Base-by-base conservation (phyloP, 2,113 vertebrate species). In the Bagarius yarrelli region DNA sequence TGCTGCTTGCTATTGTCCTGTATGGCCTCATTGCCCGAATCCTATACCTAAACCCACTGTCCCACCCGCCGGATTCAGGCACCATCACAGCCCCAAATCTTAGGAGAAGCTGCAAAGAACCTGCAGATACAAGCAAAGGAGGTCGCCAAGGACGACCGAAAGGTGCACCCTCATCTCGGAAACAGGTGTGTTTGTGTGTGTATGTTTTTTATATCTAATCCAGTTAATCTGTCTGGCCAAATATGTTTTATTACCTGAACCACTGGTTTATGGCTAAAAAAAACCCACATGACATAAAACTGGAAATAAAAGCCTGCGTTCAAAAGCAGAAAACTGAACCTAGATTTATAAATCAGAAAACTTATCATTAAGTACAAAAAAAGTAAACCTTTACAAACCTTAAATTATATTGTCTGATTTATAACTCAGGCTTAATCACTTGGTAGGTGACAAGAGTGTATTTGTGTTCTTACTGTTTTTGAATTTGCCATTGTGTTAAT, bases 1-100 rank as follows among this genome's bases (percentile, higher is more conserved):
- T 94, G 80, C 87, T 94, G n/a, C 90, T 93, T 36, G 91, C 93
- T 87, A 90, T 92, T 0, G 85, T 93, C 27, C 90, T 96, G 80
- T 95, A 93, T 0, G 90, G 89, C 21, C 89, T 95, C 69, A 94
- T 94, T 0, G 91, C 93, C 5, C 92, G 89, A 34, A 88, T 94
- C 86, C 90, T 95, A 66, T 92, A 93, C 90, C 84, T 89, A 76
- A 93, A 90, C 69, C 88, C 93, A 1, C 84, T 92, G 75, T 87
- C 91, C 13, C 87, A 89, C 80, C 90, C 87, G 11, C 83, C 88
- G 0, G 88, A 89, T 11, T 80, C 85, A 5, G 76, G 88, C 9
- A 86, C 81, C 56, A 76, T 84, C n/a, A 63, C 73, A 0, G 64
- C 80, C n/a, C 70, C 86, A 27, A 88, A 88, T 0, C 81, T 93